Conservation (phyloP, 2,113 vertebrate species). For the Stigmatopora argus region DNA sequence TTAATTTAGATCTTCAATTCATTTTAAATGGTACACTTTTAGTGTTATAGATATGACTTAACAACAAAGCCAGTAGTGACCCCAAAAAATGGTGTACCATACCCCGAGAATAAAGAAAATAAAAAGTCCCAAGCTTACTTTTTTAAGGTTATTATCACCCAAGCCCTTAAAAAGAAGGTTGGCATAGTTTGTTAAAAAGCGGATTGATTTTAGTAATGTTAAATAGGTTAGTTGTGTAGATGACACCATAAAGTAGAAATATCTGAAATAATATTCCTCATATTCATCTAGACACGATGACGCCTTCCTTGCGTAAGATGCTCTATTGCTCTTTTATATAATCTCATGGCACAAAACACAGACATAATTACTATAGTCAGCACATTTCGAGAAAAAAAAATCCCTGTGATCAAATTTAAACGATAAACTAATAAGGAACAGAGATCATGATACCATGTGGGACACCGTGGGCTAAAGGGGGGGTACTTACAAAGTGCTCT, state of each 20-base stretch:
- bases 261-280: not conserved
- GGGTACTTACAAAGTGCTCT: slow-evolving; percentile 74
- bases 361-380: not conserved
- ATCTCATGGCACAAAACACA: slow-evolving; percentile 25
- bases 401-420: not conserved
- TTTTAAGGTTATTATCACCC: not conserved
- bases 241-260: not conserved
- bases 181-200: not conserved
- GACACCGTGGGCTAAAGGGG: slow-evolving; percentile 26
- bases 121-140: not conserved
- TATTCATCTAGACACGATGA: slow-evolving; percentile 11
- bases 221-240: not conserved
- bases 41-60: not conserved
- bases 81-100: not conserved
- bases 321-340: slow-evolving; percentile 42
- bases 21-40: not conserved
- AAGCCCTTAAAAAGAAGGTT: not conserved
- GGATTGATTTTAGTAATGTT: not conserved
- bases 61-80: not conserved
- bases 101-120: not conserved
- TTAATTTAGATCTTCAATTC: not conserved
- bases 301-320: not conserved
- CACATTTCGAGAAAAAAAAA: not conserved
- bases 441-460: slow-evolving; percentile 31
- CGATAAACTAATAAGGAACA: slow-evolving; percentile 13